These are phyloP conservation scores for Melipona beecheii DNA, from an alignment of 2,888 invertebrate genomes.

Conservation along the genomic window DNA sequence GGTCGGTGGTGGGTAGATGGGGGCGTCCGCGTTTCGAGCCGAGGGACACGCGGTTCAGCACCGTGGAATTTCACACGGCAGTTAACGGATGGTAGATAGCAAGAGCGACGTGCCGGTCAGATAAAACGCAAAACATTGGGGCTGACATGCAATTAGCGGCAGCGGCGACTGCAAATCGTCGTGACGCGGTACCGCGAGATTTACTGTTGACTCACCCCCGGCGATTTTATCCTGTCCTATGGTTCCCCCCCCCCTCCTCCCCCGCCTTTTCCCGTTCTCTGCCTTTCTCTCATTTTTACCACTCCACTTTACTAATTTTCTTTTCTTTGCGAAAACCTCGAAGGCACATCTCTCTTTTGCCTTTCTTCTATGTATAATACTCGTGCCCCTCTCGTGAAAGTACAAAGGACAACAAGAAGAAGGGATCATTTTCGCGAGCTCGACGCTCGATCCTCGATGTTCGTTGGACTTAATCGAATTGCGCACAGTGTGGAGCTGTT, in stretches of 20 bases:
- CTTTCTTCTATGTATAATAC: too few species aligned
- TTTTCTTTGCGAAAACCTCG: conserved; percentile 28
- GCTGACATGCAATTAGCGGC: conserved; percentile 70
- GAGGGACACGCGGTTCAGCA: conserved; percentile 35
- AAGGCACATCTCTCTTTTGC: not conserved
- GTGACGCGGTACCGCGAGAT: conserved; percentile 60
- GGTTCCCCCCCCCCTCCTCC: not conserved
- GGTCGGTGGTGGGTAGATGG: conserved; percentile 54
- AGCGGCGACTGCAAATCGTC: conserved; percentile 73
- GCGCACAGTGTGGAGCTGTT: not conserved
- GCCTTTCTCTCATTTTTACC: conserved; percentile 12
- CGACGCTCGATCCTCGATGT: not conserved
- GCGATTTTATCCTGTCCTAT: conserved; percentile 27
- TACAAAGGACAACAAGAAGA: not conserved
- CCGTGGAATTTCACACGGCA: conserved; percentile 61
- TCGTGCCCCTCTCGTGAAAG: not conserved
- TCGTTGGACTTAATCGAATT: not conserved
- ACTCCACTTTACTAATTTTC: conserved; percentile 42
- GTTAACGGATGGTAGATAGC: conserved; percentile 65
- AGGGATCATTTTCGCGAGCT: not conserved
- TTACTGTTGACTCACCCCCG: conserved; percentile 50
- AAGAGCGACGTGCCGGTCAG: conserved; percentile 49
- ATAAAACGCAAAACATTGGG: conserved; percentile 75
- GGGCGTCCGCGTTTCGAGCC: conserved; percentile 49
- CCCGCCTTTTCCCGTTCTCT: conserved; percentile 23